A percentile compares a stretch with the other conserved stretches of the same genome.
These are phyloP conservation scores for Prochilodus magdalenae DNA, from an alignment of 2,113 vertebrate species.

Conservation along the genomic window DNA sequence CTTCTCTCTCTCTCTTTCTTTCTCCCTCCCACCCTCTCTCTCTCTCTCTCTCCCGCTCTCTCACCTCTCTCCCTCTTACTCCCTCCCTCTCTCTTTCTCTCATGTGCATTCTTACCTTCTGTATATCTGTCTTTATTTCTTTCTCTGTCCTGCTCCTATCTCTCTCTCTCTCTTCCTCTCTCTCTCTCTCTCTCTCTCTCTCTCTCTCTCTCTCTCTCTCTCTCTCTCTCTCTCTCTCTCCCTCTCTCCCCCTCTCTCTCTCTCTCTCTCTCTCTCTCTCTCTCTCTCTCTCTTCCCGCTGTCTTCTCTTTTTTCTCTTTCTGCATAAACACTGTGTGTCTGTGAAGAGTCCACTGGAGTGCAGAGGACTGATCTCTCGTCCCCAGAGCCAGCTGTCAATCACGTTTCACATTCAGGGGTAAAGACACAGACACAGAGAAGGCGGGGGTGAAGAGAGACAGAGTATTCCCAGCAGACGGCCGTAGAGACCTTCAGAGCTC, in stretches of 20 bases:
- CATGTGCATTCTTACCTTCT: no score
- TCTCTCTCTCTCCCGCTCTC: not conserved
- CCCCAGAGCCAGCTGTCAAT: constrained; percentile 80
- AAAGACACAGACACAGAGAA: constrained; percentile 45
- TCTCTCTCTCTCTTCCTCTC: not conserved
- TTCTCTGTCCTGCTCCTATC: not conserved
- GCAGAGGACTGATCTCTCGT: constrained; percentile 67
- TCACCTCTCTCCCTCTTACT: not conserved
- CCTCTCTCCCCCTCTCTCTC: not conserved
- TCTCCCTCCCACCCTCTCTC: not conserved
- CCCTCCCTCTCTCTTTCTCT: constrained; percentile 3
- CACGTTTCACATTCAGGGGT: constrained; percentile 71
- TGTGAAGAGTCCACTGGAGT: constrained; percentile 48
- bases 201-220: not conserved
- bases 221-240: constrained; percentile 26
- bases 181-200: not conserved
- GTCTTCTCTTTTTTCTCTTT: constrained; percentile 27
- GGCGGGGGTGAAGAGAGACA: not conserved
- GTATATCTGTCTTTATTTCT: not conserved
- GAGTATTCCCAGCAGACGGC: constrained; percentile 71
- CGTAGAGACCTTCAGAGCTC: constrained; percentile 76
- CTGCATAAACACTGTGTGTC: not conserved
- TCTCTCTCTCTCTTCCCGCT: not conserved
- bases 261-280: not conserved
- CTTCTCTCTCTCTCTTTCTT: not conserved